Evolutionary conservation across 2,888 invertebrate genomes (phyloP), one percentile per base, ranked within the genome.

Genomic region (Ichneumoninae sp.): DNA sequence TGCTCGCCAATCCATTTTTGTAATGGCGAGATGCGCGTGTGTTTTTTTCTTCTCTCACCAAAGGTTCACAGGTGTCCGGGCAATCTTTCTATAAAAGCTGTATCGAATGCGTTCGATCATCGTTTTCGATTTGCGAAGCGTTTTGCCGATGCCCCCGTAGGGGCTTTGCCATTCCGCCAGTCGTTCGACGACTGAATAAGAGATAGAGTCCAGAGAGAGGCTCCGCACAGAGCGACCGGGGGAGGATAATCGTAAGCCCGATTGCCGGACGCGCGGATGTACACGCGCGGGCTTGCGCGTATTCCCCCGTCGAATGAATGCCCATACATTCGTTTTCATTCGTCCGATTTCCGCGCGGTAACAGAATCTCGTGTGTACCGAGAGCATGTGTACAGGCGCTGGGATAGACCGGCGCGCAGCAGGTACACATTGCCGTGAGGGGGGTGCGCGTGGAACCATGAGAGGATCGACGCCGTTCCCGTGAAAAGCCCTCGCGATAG

Each of bases 191-290:
- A 62, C 62, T 80, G 72, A 78, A 81, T 81, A 69, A 80, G 80
- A 77, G 50, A 80, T 71, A 70, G 70, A 69, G 66, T 30, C 19
- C 60, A 79, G 52, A 80, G 77, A 81, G 83, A 44, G 54, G 75
- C 33, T 79, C 16, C 44, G 44, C 44, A 82, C 79, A 75, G 80
- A 85, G 72, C 68, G 79, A 71, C 52, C 19, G 79, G 71, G 60
- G 80, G 62, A 80, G 85, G 82, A 85, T 84, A 82, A 76, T 78
- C 82, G 82, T 85, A 85, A 85, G 88, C 86, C 89, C 91, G 90
- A 91, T 91, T 91, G 90, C 90, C 89, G 89, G 85, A 85, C 86
- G 78, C 82, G 85, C 62, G 86, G 75, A 83, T 75, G 76, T 83
- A 69, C 76, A 82, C 60, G 62, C 75, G 40, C 80, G 44, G 69